Base-by-base conservation (phyloP, 2,888 invertebrate genomes). In the Idaea biselata region DNA sequence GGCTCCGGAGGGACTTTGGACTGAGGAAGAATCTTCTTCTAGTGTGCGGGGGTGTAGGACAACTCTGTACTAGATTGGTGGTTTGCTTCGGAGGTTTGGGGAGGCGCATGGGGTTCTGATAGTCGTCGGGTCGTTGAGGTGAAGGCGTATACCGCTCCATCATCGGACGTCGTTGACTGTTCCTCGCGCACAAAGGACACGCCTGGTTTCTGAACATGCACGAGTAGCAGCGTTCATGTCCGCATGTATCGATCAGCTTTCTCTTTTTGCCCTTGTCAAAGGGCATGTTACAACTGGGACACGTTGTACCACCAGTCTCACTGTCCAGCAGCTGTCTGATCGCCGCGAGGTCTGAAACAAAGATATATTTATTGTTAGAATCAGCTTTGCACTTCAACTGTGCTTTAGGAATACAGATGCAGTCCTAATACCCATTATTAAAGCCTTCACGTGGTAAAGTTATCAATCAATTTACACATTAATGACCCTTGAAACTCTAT, bases 211-310 rank as follows among this genome's bases (percentile, higher is more conserved):
- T 95, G 93, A 98, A 97, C 95, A 98, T 96, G 90, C 98, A 98
- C 73, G 97, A 96, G 94, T 98, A 98, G 89, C 98, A 98, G 69
- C 98, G 94, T 86, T 98, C 98, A 94, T 99, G 98, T 73, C 98
- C 98, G 90, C 98, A 99, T 68, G 97, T 96, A 93, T 99, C 98
- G 84, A 98, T 98, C 81, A 99, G 94, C 86, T 97, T 96, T 89
- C 98, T 95, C 92, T 98, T 98, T 93, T 98, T 98, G 88, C 98
- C 98, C 92, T 98, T 97, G 92, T 98, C 98, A 93, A 98, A 98
- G 76, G 98, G 97, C 95, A 97, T 97, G 88, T 96, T 96, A 93
- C 97, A 97, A 87, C 96, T 96, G 71, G 97, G 97, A 88, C 97
- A 97, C 69, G 93, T 94, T 60, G 94, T 93, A 69, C 94, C 94